Percentiles rank a stretch among this genome's conserved stretches.
These are phyloP conservation scores for Labeo calbasu DNA, from an alignment of 2,797 vertebrate species.

Conservation along the genomic window DNA sequence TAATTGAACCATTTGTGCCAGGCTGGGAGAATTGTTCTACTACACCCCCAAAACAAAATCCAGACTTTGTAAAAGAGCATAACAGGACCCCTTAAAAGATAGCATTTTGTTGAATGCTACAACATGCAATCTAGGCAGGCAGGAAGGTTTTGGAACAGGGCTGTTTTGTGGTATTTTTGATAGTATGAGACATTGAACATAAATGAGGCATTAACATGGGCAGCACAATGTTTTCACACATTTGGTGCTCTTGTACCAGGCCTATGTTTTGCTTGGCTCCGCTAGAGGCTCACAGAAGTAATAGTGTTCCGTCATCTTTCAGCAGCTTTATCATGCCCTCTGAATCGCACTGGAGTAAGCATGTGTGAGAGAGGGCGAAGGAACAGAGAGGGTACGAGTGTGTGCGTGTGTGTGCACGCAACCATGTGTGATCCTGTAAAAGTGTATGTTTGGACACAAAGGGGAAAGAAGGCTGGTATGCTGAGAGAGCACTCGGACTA, in stretches of 20 bases:
- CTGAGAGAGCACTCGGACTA: conserved; percentile 43
- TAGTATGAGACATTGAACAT: conserved; percentile 10
- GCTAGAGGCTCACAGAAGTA: background rate
- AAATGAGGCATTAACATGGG: conserved; percentile 19
- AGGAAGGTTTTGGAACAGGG: background rate
- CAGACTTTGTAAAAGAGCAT: no score
- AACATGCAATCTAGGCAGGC: background rate
- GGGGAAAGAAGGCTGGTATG: conserved; percentile 27
- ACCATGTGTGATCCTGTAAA: conserved; percentile 43
- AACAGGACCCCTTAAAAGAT: background rate
- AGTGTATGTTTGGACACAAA: conserved; percentile 44
- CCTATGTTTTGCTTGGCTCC: conserved; percentile 18
- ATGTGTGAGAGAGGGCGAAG: background rate
- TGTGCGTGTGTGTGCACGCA: background rate
- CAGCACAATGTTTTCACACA: conserved; percentile 5
- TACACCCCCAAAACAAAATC: no score
- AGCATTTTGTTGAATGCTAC: background rate
- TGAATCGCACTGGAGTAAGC: background rate
- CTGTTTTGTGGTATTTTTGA: conserved; percentile 8
- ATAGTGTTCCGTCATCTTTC: conserved; percentile 11
- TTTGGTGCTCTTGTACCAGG: background rate
- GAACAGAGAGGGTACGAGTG: background rate
- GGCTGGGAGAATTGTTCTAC: no score
- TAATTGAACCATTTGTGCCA: no score
- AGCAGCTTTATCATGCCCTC: conserved; percentile 19